Percentiles rank a stretch among this genome's conserved stretches.
Evolutionary conservation across 2,797 vertebrate species (phyloP).

Genomic region (Sebastiscus tertius): DNA sequence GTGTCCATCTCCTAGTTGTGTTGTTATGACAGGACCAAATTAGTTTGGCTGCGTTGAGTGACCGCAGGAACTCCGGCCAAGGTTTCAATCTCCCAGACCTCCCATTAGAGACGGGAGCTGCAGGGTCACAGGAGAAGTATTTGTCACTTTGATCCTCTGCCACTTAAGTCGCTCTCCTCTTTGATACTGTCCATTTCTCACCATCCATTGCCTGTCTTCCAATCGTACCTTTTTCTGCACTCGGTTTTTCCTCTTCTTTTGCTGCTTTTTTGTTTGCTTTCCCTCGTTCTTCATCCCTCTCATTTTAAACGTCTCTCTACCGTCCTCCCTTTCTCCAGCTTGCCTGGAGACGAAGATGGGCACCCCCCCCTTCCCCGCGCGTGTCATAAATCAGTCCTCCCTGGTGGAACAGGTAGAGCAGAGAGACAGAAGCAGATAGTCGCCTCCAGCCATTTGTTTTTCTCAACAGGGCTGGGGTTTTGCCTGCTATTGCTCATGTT

Average conservation of each 20-base stretch:
- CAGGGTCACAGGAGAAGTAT: constrained; percentile 64
- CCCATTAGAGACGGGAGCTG: constrained; percentile 60
- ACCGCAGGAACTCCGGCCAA: constrained; percentile 67
- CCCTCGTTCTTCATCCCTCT: constrained; percentile 24
- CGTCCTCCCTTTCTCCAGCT: background rate
- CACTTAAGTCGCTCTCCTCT: constrained; percentile 53
- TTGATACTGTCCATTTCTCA: constrained; percentile 23
- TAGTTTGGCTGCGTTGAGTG: constrained; percentile 61
- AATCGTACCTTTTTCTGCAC: constrained; percentile 7
- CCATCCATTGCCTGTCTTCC: constrained; percentile 9
- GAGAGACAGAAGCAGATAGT: constrained; percentile 48
- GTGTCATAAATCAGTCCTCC: constrained; percentile 57
- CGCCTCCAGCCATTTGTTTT: constrained; percentile 72
- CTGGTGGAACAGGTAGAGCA: constrained; percentile 46
- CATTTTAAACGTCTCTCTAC: background rate
- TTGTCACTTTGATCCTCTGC: constrained; percentile 75
- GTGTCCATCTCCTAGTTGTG: constrained; percentile 44
- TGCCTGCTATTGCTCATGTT: constrained; percentile 46
- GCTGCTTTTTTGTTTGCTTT: constrained; percentile 4
- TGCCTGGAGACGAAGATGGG: constrained; percentile 12
- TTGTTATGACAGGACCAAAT: constrained; percentile 74
- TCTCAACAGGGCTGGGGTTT: constrained; percentile 54
- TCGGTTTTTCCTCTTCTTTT: constrained; percentile 16
- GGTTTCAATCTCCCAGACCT: constrained; percentile 67
- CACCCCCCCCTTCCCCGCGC: background rate